Percentiles rank a stretch among this genome's conserved stretches.
Evolutionary conservation across 2,797 vertebrate genomes (phyloP).

Genomic region (Ambastaia sidthimunki): DNA sequence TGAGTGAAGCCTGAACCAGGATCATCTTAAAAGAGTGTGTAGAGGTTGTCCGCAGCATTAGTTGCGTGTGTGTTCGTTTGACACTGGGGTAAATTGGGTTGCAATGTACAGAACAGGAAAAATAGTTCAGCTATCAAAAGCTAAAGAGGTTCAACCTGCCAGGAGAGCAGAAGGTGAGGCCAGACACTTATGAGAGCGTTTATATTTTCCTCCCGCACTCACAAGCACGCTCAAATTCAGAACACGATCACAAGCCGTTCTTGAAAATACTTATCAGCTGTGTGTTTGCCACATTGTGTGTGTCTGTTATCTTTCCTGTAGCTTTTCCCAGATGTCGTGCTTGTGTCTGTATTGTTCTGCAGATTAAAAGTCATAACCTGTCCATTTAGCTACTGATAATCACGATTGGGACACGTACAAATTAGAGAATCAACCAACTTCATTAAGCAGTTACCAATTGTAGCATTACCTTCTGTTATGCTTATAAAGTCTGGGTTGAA

Average conservation of each 20-base stretch:
- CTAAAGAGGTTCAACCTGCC: conserved; percentile 20
- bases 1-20: too few species aligned
- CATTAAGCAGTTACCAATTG: conserved; percentile 28
- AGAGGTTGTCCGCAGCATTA: not conserved
- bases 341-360: conserved; percentile 21
- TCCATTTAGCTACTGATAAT: conserved; percentile 29
- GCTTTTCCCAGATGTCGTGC: conserved; percentile 20
- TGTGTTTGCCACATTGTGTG: not conserved
- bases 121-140: conserved; percentile 44
- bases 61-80: conserved; percentile 13
- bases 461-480: conserved; percentile 9
- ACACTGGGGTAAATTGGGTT: not conserved
- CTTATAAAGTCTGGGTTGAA: conserved; percentile 1
- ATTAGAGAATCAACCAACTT: conserved; percentile 36
- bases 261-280: conserved; percentile 38
- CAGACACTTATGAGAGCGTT: conserved; percentile 27
- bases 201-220: conserved; percentile 18
- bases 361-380: conserved; percentile 9
- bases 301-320: conserved; percentile 3
- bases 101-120: conserved; percentile 27
- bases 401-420: conserved; percentile 1
- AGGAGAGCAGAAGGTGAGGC: conserved; percentile 27
- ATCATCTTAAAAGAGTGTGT: too few species aligned
- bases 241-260: conserved; percentile 46
- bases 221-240: conserved; percentile 15